A percentile compares a stretch with the other conserved stretches of the same genome.
Evolutionary conservation across 2,113 vertebrate species (phyloP).

Genomic region (Zosterops borbonicus): DNA sequence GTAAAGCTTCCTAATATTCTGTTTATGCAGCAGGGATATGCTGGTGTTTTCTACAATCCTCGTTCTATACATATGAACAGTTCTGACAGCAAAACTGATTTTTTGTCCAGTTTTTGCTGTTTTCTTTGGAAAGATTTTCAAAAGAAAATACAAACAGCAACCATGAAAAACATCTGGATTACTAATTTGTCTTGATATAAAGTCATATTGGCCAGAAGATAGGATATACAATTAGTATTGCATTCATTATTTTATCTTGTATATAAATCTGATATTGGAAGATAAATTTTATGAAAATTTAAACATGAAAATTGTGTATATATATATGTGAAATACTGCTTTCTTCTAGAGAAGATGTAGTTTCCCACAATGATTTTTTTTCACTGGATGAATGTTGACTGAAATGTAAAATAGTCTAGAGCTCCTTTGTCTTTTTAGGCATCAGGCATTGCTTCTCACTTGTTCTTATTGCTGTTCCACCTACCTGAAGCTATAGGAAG

Average conservation of each 20-base stretch:
- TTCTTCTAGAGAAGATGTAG: not conserved
- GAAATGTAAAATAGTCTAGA: not conserved
- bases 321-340: not conserved
- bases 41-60: not conserved
- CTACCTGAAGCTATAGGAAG: not conserved
- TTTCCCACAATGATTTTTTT: not conserved
- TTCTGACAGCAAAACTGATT: not conserved
- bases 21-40: not conserved
- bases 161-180: not conserved
- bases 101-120: not conserved
- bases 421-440: not conserved
- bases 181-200: not conserved
- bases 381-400: not conserved
- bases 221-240: not conserved
- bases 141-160: not conserved
- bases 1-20: not conserved
- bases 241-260: not conserved
- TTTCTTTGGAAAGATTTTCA: not conserved
- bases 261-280: not conserved
- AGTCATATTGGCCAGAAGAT: not conserved
- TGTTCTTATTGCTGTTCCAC: not conserved
- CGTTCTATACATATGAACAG: not conserved
- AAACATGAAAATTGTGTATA: not conserved
- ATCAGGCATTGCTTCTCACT: not conserved
- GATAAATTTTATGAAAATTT: not conserved